Percentiles rank a stretch among this genome's conserved stretches.
These are phyloP conservation scores for Glaucomys volans DNA, from an alignment of 2,113 vertebrate genomes.

Conservation along the genomic window DNA sequence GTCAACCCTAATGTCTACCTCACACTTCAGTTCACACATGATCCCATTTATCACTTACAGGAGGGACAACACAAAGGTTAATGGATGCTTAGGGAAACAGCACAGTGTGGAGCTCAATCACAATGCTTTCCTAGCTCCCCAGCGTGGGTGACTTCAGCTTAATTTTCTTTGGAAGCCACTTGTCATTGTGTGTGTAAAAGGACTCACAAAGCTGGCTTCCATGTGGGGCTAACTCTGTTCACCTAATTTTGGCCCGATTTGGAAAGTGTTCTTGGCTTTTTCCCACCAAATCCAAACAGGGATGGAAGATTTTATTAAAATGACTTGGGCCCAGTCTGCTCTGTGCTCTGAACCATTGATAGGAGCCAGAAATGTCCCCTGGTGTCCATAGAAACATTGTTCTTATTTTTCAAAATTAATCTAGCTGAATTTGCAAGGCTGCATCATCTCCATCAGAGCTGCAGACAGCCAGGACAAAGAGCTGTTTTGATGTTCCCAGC, in stretches of 20 bases:
- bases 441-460: conserved; percentile 84
- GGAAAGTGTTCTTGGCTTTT: conserved; percentile 79
- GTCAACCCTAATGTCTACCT: background rate
- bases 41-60: conserved; percentile 45
- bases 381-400: conserved; percentile 81
- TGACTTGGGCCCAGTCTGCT: conserved; percentile 71
- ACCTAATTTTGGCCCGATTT: conserved; percentile 77
- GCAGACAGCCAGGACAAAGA: conserved; percentile 86
- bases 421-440: conserved; percentile 83
- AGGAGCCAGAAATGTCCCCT: conserved; percentile 76
- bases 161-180: conserved; percentile 66
- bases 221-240: conserved; percentile 65
- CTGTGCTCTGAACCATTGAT: conserved; percentile 78
- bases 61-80: conserved; percentile 60
- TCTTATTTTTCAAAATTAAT: conserved; percentile 84
- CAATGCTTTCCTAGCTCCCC: background rate
- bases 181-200: conserved; percentile 63
- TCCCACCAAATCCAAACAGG: conserved; percentile 75
- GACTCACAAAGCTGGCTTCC: conserved; percentile 65
- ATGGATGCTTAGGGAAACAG: conserved; percentile 4
- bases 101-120: background rate
- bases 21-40: background rate
- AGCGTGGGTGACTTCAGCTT: conserved; percentile 61
- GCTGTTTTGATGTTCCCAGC: conserved; percentile 87
- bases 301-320: conserved; percentile 77